A percentile compares a stretch with the other conserved stretches of the same genome.
Conservation (phyloP, 1,140 invertebrate species). For the Geopemphigus sp. region DNA sequence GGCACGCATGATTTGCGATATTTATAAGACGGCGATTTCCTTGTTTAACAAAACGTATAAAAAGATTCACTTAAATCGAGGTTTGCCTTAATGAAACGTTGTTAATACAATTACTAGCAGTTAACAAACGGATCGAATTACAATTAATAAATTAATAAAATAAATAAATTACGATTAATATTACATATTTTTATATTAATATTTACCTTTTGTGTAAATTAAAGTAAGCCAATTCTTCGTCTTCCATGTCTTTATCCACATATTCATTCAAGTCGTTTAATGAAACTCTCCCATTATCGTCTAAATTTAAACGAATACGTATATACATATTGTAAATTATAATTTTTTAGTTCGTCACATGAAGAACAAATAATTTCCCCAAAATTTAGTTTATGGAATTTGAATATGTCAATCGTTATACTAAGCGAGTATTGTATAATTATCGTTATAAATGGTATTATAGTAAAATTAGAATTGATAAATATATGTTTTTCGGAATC, state of each 20-base stretch:
- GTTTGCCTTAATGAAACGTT: neutral
- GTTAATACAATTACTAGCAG: neutral
- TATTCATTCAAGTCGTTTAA: neutral
- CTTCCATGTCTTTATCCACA: neutral
- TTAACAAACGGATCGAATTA: too few species aligned
- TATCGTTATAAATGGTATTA: too few species aligned
- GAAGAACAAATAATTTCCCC: too few species aligned
- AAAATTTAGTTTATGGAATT: too few species aligned
- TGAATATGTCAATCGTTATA: too few species aligned
- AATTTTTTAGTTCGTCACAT: too few species aligned
- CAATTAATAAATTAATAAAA: neutral
- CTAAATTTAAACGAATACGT: neutral
- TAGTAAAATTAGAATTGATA: too few species aligned
- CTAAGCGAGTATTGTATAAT: too few species aligned
- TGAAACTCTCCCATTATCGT: neutral
- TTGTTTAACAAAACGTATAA: neutral
- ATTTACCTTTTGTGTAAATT: slow-evolving; percentile 22
- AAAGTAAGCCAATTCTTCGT: neutral
- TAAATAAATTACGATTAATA: neutral
- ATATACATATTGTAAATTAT: too few species aligned
- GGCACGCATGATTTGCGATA: slow-evolving; percentile 81
- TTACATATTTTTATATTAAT: neutral
- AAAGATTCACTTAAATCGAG: neutral
- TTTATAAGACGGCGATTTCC: neutral
- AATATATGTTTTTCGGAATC: too few species aligned